Evolutionary conservation across 2,113 vertebrate genomes (phyloP), one percentile per base, ranked within the genome.

Genomic region (Promerops cafer): DNA sequence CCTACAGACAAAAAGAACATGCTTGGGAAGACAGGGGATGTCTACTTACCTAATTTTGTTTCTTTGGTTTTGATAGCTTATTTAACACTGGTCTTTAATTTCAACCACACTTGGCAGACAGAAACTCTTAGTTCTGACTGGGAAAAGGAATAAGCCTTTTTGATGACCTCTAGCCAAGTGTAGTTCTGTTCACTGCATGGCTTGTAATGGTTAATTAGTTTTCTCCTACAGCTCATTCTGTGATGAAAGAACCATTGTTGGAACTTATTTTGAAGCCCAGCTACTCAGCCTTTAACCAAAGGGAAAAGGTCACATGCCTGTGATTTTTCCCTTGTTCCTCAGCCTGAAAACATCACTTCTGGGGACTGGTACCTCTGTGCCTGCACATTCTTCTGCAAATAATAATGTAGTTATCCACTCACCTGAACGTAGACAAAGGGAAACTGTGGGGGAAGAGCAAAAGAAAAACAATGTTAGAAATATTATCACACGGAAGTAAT

Each of bases 371-470:
- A 35, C 9, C 22, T 75, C 65, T 52, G 35, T 63, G 74, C 47
- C 26, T 60, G 31, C 16, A 78, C 28, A 7, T 84, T 74, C 44
- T 70, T 69, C 24, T 84, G 70, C 54, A 71, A 72, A 45, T 30
- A 72, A 68, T 6, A 44, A 12, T 14, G 17, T 21, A 39, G 4
- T 60, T 68, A 35, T 49, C 31, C 20, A 93, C 95, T 90, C 71
- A 96, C 94, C 94, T 95, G 90, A 88, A 97, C 0, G 10, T 92
- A 97, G 37, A 93, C 92, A 65, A 83, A 53, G 27, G 94, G 94
- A 83, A 97, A 96, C 96, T 97, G 95, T 76, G 30, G 66, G 53
- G 42, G 86, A 61, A 94, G 40, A 97, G 49, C 26, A 93, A 57
- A 85, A 42, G 17, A 72, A 92, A 94, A 95, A 13, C 37, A 65